Percentiles rank a stretch among this genome's conserved stretches.
Conservation (phyloP, 2,888 invertebrate genomes). For the Cryptocheilus praepositus region DNA sequence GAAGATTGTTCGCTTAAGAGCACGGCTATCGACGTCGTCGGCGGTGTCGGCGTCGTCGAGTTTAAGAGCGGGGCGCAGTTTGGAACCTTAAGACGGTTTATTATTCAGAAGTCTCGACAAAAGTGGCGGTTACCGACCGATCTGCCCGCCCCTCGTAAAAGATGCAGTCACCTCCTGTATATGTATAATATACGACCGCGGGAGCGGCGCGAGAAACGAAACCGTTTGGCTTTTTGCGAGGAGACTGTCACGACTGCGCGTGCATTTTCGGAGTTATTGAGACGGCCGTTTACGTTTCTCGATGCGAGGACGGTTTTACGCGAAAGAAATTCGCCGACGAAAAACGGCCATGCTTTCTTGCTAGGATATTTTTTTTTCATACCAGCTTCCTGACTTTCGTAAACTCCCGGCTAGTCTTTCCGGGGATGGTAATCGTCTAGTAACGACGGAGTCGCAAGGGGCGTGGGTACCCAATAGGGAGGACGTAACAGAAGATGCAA, state of each 20-base stretch:
- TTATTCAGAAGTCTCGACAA: constrained; percentile 38
- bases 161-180: constrained; percentile 26
- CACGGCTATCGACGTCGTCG: constrained; percentile 3
- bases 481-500: constrained; percentile 9
- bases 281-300: too few species aligned
- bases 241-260: too few species aligned
- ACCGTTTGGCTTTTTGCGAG: too few species aligned
- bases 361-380: too few species aligned
- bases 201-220: neutral
- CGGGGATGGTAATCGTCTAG: too few species aligned
- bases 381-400: too few species aligned
- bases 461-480: constrained; percentile 14
- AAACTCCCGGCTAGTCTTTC: too few species aligned
- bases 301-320: too few species aligned
- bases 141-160: constrained; percentile 17
- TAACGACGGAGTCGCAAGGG: constrained; percentile 5
- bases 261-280: too few species aligned
- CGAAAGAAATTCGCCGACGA: too few species aligned
- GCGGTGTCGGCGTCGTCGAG: constrained; percentile 2
- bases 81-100: constrained; percentile 29
- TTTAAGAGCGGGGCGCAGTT: constrained; percentile 18
- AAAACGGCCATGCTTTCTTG: too few species aligned
- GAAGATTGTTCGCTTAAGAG: constrained; percentile 29
- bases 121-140: constrained; percentile 31
- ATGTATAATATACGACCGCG: constrained; percentile 24